Conservation (phyloP, 2,113 vertebrate species). For the Amphiprion percula region DNA sequence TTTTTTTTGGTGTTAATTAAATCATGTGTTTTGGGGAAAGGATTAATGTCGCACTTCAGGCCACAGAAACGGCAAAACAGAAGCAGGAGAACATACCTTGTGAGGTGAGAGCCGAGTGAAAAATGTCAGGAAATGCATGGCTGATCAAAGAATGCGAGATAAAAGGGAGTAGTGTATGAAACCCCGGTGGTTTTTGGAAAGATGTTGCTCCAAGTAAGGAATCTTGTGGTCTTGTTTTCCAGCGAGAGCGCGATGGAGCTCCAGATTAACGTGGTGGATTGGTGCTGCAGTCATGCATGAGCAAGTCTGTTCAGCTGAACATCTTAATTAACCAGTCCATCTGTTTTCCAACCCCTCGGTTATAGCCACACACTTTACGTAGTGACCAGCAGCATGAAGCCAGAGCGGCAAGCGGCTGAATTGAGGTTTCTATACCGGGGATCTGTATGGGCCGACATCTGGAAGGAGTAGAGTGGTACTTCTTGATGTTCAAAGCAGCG, state of each 20-base stretch:
- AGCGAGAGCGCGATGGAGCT: not conserved
- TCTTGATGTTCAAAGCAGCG: too few species aligned
- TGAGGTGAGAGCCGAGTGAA: conserved; percentile 6
- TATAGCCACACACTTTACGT: conserved; percentile 15
- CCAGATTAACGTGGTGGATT: conserved; percentile 3
- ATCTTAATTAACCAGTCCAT: conserved; percentile 48
- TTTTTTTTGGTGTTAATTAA: conserved; percentile 43
- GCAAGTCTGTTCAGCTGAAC: conserved; percentile 13
- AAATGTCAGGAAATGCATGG: not conserved
- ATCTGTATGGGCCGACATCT: not conserved
- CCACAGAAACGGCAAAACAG: not conserved
- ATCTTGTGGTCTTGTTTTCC: conserved; percentile 10
- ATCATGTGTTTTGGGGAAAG: conserved; percentile 45
- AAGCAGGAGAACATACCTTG: conserved; percentile 18
- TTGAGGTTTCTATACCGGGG: not conserved
- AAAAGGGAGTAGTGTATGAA: not conserved
- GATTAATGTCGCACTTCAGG: conserved; percentile 48
- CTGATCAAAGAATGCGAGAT: conserved; percentile 16
- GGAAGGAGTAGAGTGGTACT: too few species aligned
- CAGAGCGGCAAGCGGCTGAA: not conserved
- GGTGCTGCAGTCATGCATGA: conserved; percentile 29
- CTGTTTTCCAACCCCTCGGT: conserved; percentile 21
- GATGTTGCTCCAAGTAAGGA: not conserved
- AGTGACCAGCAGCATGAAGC: conserved; percentile 14
- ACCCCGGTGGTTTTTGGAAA: not conserved